Evolutionary conservation across 2,113 vertebrate genomes (phyloP).

Genomic region (Epinephelus moara): DNA sequence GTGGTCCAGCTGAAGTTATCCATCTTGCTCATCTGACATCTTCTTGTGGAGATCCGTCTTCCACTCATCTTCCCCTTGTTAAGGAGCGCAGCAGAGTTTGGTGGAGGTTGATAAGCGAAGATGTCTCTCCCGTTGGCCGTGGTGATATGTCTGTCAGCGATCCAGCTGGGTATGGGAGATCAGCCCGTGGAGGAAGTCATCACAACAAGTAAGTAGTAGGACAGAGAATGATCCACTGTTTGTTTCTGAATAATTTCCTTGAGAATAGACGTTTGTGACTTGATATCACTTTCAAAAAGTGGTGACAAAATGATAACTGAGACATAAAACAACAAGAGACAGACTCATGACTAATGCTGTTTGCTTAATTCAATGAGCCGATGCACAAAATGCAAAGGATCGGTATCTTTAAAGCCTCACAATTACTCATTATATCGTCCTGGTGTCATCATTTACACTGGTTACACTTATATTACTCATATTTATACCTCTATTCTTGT

Average conservation of each 20-base stretch:
- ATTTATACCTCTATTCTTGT: too few species aligned
- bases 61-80: neutral
- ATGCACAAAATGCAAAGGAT: too few species aligned
- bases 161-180: conserved; percentile 68
- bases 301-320: too few species aligned
- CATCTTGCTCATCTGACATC: neutral
- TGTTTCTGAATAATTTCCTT: neutral
- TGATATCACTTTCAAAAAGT: too few species aligned
- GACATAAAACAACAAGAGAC: too few species aligned
- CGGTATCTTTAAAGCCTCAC: neutral
- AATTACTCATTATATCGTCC: neutral
- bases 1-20: neutral
- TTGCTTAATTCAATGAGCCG: too few species aligned
- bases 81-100: neutral
- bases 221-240: too few species aligned
- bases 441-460: neutral
- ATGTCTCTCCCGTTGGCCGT: conserved; percentile 73
- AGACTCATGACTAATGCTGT: too few species aligned
- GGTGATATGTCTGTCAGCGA: conserved; percentile 71
- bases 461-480: too few species aligned
- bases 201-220: conserved; percentile 67
- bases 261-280: neutral
- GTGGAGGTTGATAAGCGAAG: conserved; percentile 2
- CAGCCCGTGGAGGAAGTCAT: conserved; percentile 61
- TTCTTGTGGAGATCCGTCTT: conserved; percentile 4